Evolutionary conservation across 2,113 vertebrate species (phyloP).

Genomic region (Picathartes gymnocephalus): DNA sequence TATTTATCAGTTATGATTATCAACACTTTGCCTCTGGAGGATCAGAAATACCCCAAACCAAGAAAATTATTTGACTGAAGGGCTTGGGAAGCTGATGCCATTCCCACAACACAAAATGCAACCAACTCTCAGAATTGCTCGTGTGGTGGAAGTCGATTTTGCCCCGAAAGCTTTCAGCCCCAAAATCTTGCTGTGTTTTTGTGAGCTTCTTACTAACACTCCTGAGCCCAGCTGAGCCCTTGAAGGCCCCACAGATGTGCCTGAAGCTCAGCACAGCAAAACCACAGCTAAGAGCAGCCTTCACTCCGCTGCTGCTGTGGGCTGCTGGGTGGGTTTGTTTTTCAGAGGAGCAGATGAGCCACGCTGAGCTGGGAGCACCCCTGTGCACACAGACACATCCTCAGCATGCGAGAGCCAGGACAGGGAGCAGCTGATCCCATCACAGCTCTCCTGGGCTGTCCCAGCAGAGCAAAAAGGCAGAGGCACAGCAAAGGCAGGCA

Average conservation of each 20-base stretch:
- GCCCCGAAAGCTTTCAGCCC: not conserved
- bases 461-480: not conserved
- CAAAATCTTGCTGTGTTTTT: not conserved
- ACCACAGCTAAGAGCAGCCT: not conserved
- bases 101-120: not conserved
- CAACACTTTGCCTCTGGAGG: not conserved
- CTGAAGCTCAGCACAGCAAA: not conserved
- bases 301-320: not conserved
- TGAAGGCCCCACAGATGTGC: not conserved
- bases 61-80: not conserved
- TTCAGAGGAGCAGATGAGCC: not conserved
- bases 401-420: not conserved
- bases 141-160: not conserved
- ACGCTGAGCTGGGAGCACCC: not conserved
- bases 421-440: not conserved
- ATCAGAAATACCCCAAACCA: not conserved
- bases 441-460: not conserved
- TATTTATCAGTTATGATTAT: not conserved
- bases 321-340: not conserved
- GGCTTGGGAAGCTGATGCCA: not conserved
- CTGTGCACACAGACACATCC: not conserved
- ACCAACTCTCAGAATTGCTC: not conserved
- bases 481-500: not conserved
- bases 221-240: not conserved
- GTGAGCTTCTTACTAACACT: not conserved